phyloP scores from a whole-genome alignment of 2,113 vertebrate species.

The Phasianus colchicus region DNA sequence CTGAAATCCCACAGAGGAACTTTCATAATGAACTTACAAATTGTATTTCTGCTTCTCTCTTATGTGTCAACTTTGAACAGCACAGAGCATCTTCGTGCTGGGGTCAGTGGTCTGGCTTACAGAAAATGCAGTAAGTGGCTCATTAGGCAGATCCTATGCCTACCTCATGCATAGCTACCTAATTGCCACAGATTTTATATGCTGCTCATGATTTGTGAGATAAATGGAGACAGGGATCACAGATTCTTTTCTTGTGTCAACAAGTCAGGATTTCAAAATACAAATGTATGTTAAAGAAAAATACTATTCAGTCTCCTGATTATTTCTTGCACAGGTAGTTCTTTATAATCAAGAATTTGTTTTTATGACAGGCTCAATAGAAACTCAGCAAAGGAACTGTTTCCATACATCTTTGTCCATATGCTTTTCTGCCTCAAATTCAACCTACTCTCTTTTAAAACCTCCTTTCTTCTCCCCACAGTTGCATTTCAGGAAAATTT shows the following conservation, averaged over 20 bases:
- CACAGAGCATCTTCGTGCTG: neutral
- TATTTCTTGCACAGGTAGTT: neutral
- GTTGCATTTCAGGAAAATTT: neutral
- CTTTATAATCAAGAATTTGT: neutral
- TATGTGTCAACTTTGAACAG: neutral
- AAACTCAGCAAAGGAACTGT: neutral
- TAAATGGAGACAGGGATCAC: neutral
- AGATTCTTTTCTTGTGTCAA: neutral
- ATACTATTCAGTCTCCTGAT: neutral
- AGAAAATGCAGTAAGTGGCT: neutral
- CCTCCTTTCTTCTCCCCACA: neutral
- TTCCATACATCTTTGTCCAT: neutral
- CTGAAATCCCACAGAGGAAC: neutral
- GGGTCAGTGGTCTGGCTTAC: neutral
- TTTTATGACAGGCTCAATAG: neutral
- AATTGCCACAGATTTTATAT: neutral
- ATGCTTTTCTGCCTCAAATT: neutral
- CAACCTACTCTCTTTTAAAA: neutral
- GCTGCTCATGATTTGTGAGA: neutral
- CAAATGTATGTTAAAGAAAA: neutral
- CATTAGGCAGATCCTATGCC: neutral
- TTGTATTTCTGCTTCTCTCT: rapidly evolving
- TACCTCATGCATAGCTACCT: neutral
- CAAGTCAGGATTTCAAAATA: neutral
- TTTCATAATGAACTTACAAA: neutral